These are phyloP conservation scores for Digitonthophagus gazella DNA, from an alignment of 2,888 invertebrate species.

Conservation along the genomic window DNA sequence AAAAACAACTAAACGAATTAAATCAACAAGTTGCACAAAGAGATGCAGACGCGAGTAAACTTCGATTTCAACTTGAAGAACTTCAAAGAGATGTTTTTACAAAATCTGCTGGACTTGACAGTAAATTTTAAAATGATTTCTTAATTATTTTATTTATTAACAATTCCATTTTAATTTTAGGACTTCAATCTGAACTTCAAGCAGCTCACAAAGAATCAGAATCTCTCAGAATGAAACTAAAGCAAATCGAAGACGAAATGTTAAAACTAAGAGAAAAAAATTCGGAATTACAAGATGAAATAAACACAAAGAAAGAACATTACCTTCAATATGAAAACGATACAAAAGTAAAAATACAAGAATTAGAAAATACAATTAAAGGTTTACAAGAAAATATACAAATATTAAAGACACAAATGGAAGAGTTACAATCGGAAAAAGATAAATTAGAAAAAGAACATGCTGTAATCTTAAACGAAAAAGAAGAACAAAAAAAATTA, in stretches of 20 bases:
- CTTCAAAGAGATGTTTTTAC: slow-evolving; percentile 61
- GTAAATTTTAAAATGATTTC: slow-evolving; percentile 54
- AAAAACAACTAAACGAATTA: slow-evolving; percentile 59
- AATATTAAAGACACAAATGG: slow-evolving; percentile 53
- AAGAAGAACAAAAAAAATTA: slow-evolving; percentile 54
- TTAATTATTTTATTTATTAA: not conserved
- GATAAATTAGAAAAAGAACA: slow-evolving; percentile 50
- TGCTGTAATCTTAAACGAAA: slow-evolving; percentile 45
- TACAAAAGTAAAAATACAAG: slow-evolving; percentile 48
- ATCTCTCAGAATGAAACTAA: slow-evolving; percentile 58
- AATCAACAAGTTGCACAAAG: slow-evolving; percentile 57
- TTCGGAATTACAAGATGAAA: slow-evolving; percentile 58
- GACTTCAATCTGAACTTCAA: slow-evolving; percentile 63
- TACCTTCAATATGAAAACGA: slow-evolving; percentile 43
- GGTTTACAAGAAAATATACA: slow-evolving; percentile 54
- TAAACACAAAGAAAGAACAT: slow-evolving; percentile 54
- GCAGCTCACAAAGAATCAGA: slow-evolving; percentile 69
- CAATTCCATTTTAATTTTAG: slow-evolving; percentile 47
- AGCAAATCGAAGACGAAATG: slow-evolving; percentile 62
- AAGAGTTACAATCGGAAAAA: slow-evolving; percentile 53
- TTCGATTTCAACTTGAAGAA: slow-evolving; percentile 58
- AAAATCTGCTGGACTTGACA: slow-evolving; percentile 62
- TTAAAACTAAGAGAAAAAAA: slow-evolving; percentile 60
- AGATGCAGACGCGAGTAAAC: slow-evolving; percentile 58
- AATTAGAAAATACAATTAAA: slow-evolving; percentile 53